These are phyloP conservation scores for Papilio protenor DNA, from an alignment of 2,888 invertebrate genomes.

Conservation along the genomic window DNA sequence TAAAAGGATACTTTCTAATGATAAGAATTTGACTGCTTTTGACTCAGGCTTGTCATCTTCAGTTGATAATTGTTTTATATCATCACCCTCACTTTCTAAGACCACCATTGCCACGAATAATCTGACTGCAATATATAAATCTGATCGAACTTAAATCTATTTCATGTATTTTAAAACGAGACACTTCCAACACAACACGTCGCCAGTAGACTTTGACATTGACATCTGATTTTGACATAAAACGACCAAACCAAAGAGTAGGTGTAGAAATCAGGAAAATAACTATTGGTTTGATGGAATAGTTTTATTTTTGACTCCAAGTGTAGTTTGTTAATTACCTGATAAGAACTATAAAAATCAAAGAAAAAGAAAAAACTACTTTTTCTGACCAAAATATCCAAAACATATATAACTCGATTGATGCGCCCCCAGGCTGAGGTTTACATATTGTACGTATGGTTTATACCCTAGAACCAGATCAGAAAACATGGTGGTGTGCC, in stretches of 20 bases:
- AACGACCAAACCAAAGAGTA: background rate
- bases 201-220: conserved; percentile 42
- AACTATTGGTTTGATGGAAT: background rate
- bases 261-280: background rate
- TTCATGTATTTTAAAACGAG: background rate
- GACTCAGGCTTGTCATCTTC: conserved; percentile 71
- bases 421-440: too few species aligned
- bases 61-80: conserved; percentile 62
- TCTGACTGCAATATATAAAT: background rate
- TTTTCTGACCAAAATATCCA: too few species aligned
- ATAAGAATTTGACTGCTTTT: conserved; percentile 70
- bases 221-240: conserved; percentile 39
- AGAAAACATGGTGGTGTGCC: background rate
- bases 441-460: too few species aligned
- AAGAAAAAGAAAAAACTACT: too few species aligned
- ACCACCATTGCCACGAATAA: conserved; percentile 65
- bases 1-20: conserved; percentile 85
- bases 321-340: too few species aligned
- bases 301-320: too few species aligned
- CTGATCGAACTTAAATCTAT: background rate
- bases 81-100: conserved; percentile 71
- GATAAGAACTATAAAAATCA: too few species aligned
- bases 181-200: conserved; percentile 39
- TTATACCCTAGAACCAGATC: background rate
- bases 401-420: too few species aligned